These are phyloP conservation scores for Phengaris arion DNA, from an alignment of 2,888 invertebrate genomes.

Conservation along the genomic window DNA sequence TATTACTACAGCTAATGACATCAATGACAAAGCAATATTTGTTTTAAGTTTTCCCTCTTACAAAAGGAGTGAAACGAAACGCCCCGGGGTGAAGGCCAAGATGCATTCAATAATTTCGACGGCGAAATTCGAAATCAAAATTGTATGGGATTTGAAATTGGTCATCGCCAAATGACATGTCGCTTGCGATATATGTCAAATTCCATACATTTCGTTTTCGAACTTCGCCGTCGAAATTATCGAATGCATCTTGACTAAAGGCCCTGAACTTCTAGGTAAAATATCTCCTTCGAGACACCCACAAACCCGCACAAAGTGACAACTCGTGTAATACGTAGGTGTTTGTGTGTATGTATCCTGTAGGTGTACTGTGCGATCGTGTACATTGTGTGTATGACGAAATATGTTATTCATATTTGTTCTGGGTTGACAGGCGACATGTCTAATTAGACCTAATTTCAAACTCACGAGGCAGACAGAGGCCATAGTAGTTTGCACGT, in stretches of 20 bases:
- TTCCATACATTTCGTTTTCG: too few species aligned
- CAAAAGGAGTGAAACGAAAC: not conserved
- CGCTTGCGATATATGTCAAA: too few species aligned
- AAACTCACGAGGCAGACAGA: conserved; percentile 59
- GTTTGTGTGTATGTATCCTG: not conserved
- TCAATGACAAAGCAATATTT: too few species aligned
- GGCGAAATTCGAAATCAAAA: too few species aligned
- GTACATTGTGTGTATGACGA: conserved; percentile 12
- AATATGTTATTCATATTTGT: conserved; percentile 30
- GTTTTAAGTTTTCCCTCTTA: too few species aligned
- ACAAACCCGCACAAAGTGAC: not conserved
- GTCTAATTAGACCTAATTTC: conserved; percentile 64
- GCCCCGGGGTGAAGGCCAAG: too few species aligned
- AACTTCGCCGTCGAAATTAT: too few species aligned
- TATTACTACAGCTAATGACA: too few species aligned
- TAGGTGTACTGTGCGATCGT: not conserved
- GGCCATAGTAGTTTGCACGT: conserved; percentile 42
- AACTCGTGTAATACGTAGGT: not conserved
- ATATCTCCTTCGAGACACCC: not conserved
- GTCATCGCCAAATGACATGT: too few species aligned
- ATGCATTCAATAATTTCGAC: too few species aligned
- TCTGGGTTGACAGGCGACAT: conserved; percentile 46
- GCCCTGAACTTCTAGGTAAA: not conserved
- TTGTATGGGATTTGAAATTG: too few species aligned
- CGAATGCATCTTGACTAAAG: not conserved